A percentile compares a stretch with the other conserved stretches of the same genome.
Conservation (phyloP, 2,888 invertebrate species). For the Sturmia bella region DNA sequence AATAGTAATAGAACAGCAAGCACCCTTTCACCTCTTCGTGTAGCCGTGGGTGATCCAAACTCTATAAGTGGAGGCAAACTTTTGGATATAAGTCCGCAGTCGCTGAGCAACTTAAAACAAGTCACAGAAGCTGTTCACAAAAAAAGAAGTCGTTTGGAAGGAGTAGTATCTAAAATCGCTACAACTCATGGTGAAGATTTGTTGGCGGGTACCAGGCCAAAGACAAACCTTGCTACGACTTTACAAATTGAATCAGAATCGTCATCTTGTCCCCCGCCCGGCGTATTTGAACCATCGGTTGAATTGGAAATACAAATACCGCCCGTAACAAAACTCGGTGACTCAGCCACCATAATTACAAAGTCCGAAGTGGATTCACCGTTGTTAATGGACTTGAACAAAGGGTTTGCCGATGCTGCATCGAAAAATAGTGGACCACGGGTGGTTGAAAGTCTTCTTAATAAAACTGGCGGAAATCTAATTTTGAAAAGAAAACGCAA, state of each 20-base stretch:
- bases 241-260: slow-evolving; percentile 70
- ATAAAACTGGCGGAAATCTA: slow-evolving; percentile 79
- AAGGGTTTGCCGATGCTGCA: slow-evolving; percentile 70
- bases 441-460: slow-evolving; percentile 80
- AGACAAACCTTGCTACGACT: slow-evolving; percentile 71
- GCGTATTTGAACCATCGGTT: slow-evolving; percentile 87
- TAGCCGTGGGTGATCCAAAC: slow-evolving; percentile 74
- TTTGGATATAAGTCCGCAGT: slow-evolving; percentile 78
- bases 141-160: slow-evolving; percentile 86
- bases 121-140: slow-evolving; percentile 75
- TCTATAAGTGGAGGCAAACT: slow-evolving; percentile 77
- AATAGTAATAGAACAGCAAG: slow-evolving; percentile 62
- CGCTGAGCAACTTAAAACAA: slow-evolving; percentile 71
- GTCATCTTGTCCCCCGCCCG: slow-evolving; percentile 83
- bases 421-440: slow-evolving; percentile 71
- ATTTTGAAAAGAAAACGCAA: slow-evolving; percentile 86
- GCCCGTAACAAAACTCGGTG: slow-evolving; percentile 83
- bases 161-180: slow-evolving; percentile 85
- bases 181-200: slow-evolving; percentile 61
- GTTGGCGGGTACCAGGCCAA: slow-evolving; percentile 14
- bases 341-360: slow-evolving; percentile 82
- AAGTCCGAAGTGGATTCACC: slow-evolving; percentile 82
- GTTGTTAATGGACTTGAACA: slow-evolving; percentile 77
- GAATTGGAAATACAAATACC: slow-evolving; percentile 87
- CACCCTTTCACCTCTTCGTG: slow-evolving; percentile 75